Conservation (phyloP, 2,113 vertebrate species). For the Danionella cerebrum region DNA sequence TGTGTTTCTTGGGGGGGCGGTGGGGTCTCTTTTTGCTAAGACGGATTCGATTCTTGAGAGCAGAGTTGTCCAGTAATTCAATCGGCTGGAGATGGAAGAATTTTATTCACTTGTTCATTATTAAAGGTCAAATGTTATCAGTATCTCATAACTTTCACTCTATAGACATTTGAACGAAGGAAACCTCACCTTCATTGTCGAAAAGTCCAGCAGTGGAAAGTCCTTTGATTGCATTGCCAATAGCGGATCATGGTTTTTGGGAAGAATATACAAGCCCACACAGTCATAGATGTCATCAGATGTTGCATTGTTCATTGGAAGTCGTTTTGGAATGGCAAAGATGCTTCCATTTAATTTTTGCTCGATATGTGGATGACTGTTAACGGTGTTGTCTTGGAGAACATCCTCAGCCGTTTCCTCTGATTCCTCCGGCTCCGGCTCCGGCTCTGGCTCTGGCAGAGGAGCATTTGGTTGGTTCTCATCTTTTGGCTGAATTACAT, state of each 20-base stretch:
- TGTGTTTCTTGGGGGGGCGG: slow-evolving; percentile 10
- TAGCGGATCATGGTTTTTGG: background rate
- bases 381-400: background rate
- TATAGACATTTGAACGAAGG: too few relatives aligned
- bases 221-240: background rate
- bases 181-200: slow-evolving; percentile 28
- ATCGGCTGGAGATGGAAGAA: background rate
- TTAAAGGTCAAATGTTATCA: background rate
- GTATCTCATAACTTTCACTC: background rate
- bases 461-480: background rate
- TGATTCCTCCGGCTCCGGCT: background rate
- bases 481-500: background rate
- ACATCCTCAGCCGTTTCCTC: background rate
- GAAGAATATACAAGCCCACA: slow-evolving; percentile 1
- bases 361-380: background rate
- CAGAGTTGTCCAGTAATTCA: slow-evolving; percentile 33
- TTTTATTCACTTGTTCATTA: background rate
- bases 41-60: slow-evolving; percentile 24
- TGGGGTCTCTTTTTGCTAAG: slow-evolving; percentile 33
- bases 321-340: background rate
- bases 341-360: background rate
- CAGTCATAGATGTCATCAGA: slow-evolving; percentile 16
- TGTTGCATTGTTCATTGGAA: background rate
- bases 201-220: background rate
- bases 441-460: background rate